phyloP scores from a whole-genome alignment of 2,888 invertebrate genomes.

The Rhorus exstirpatorius region DNA sequence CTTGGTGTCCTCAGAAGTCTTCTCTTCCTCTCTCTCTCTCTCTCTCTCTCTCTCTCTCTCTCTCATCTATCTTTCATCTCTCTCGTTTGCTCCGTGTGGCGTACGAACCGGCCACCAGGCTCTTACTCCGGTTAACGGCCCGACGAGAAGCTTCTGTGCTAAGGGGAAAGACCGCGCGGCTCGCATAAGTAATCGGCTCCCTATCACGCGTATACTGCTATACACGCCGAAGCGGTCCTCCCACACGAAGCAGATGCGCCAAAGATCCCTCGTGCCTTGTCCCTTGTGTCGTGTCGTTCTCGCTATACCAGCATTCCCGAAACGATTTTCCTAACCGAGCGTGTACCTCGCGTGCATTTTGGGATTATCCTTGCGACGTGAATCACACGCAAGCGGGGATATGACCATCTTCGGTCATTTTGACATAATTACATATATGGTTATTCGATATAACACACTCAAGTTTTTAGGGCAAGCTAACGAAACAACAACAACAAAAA shows the following conservation, averaged over 20 bases:
- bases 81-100: conserved; percentile 71
- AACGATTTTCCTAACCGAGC: conserved; percentile 43
- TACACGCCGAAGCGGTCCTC: neutral
- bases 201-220: conserved; percentile 77
- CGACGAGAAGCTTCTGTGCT: conserved; percentile 80
- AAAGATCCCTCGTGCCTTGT: conserved; percentile 79
- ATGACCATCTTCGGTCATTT: neutral
- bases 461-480: neutral
- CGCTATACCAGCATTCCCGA: conserved; percentile 46
- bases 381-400: neutral
- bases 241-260: conserved; percentile 82
- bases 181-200: conserved; percentile 85
- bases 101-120: conserved; percentile 37
- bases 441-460: neutral
- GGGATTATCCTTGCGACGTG: neutral
- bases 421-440: neutral
- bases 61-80: conserved; percentile 69
- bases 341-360: neutral
- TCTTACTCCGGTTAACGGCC: conserved; percentile 59
- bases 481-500: neutral
- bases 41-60: conserved; percentile 70
- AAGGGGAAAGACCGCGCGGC: conserved; percentile 81
- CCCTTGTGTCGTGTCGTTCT: conserved; percentile 69
- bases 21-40: conserved; percentile 69
- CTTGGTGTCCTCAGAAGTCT: conserved; percentile 77